Evolutionary conservation across 2,888 invertebrate genomes (phyloP).

Genomic region (Coleophora flavipennella): DNA sequence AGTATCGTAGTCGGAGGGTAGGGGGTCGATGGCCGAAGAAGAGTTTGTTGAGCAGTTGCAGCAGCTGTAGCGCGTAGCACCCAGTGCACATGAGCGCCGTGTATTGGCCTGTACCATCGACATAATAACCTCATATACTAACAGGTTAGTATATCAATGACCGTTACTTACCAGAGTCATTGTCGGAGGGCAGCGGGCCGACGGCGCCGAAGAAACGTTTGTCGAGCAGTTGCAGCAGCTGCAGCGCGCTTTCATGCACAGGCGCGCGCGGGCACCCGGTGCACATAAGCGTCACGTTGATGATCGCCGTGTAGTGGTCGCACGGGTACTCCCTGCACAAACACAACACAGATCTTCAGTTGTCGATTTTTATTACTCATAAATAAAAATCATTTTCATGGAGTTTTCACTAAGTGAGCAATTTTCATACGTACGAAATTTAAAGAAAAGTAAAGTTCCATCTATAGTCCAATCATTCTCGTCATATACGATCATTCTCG

Average conservation of each 20-base stretch:
- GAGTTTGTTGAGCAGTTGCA: constrained; percentile 93
- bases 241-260: constrained; percentile 95
- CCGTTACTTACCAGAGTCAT: constrained; percentile 76
- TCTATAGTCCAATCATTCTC: too few relatives aligned
- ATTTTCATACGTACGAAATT: too few relatives aligned
- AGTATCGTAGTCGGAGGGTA: constrained; percentile 73
- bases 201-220: constrained; percentile 94
- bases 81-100: constrained; percentile 97
- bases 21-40: constrained; percentile 89
- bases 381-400: too few relatives aligned
- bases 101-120: too few relatives aligned
- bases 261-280: constrained; percentile 93
- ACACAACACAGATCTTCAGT: too few relatives aligned
- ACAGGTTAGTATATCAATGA: too few relatives aligned
- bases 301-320: constrained; percentile 97
- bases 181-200: constrained; percentile 76
- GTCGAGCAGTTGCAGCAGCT: constrained; percentile 93
- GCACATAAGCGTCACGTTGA: constrained; percentile 97
- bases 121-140: too few relatives aligned
- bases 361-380: too few relatives aligned
- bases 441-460: too few relatives aligned
- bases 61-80: constrained; percentile 92
- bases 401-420: too few relatives aligned
- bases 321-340: constrained; percentile 92
- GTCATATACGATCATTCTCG: too few relatives aligned